These are phyloP conservation scores for Campaea margaritaria DNA, from an alignment of 2,888 invertebrate genomes.

Conservation along the genomic window DNA sequence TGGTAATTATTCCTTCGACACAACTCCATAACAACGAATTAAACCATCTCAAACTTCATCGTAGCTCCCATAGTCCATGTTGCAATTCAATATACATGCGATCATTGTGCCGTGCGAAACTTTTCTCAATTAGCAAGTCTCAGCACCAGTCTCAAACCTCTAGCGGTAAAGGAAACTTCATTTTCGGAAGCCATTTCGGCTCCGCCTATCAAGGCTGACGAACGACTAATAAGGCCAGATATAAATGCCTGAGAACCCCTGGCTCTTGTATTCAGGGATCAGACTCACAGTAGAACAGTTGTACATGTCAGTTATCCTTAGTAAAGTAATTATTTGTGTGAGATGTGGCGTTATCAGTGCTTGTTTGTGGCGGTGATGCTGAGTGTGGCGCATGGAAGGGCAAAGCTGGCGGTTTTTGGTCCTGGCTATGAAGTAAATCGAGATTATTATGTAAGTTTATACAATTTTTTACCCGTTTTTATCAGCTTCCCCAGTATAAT, in stretches of 20 bases:
- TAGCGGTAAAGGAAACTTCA: slow-evolving; percentile 68
- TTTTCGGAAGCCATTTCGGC: slow-evolving; percentile 69
- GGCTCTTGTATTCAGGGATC: slow-evolving; percentile 71
- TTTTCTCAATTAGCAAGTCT: slow-evolving; percentile 72
- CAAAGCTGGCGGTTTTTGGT: slow-evolving; percentile 58
- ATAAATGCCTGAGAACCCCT: slow-evolving; percentile 78
- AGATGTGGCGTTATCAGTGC: slow-evolving; percentile 65
- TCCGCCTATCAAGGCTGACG: slow-evolving; percentile 70
- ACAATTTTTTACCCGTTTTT: no score
- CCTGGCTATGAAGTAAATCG: slow-evolving; percentile 78
- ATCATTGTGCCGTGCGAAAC: slow-evolving; percentile 74
- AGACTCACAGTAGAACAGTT: slow-evolving; percentile 58
- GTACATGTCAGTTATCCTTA: slow-evolving; percentile 37
- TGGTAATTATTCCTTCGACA: not conserved
- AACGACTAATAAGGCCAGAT: slow-evolving; percentile 77
- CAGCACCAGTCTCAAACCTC: slow-evolving; percentile 38
- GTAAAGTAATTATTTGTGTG: slow-evolving; percentile 24
- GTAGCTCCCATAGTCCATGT: slow-evolving; percentile 42
- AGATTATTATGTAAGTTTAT: slow-evolving; percentile 56
- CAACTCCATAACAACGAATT: slow-evolving; percentile 25
- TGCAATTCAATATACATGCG: slow-evolving; percentile 67
- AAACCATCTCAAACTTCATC: slow-evolving; percentile 29
- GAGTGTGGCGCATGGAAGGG: slow-evolving; percentile 57
- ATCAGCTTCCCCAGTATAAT: no score
- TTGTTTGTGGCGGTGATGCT: slow-evolving; percentile 58